Evolutionary conservation across 2,797 vertebrate genomes (phyloP).

Genomic region (Leptodactylus fallax): DNA sequence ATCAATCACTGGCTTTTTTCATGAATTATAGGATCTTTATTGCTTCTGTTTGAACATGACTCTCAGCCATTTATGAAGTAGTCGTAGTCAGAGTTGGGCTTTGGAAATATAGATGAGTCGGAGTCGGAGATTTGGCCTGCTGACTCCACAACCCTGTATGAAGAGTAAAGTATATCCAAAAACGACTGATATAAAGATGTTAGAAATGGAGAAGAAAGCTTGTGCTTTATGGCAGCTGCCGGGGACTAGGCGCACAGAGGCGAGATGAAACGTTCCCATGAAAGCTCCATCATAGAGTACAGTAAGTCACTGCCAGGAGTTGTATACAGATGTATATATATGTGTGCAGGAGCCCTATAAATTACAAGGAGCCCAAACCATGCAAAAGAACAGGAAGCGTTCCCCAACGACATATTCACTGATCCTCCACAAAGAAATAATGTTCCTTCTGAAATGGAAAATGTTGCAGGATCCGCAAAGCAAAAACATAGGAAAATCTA

Average conservation of each 20-base stretch:
- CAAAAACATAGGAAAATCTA: neutral
- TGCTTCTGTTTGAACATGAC: too few relatives aligned
- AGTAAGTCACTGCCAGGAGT: neutral
- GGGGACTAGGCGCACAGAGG: constrained; percentile 1
- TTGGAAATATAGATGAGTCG: too few relatives aligned
- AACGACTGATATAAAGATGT: constrained; percentile 23
- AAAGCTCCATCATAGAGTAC: neutral
- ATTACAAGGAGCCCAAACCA: constrained; percentile 10
- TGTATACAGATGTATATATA: constrained; percentile 17
- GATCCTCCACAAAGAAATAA: neutral
- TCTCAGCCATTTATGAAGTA: too few relatives aligned
- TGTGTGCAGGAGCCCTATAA: neutral
- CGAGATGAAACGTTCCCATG: constrained; percentile 14
- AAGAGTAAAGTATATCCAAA: neutral
- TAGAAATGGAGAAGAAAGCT: neutral
- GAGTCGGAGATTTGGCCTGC: too few relatives aligned
- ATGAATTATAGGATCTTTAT: too few relatives aligned
- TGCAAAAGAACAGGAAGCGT: constrained; percentile 20
- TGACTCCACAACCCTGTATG: too few relatives aligned
- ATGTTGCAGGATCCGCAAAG: neutral
- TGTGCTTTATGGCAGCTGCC: constrained; percentile 32
- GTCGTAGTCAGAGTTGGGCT: too few relatives aligned
- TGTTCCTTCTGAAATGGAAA: constrained; percentile 48
- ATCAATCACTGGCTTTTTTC: too few relatives aligned
- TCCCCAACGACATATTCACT: neutral